Percentiles rank a stretch among this genome's conserved stretches.
phyloP scores from a whole-genome alignment of 2,113 vertebrate species.

The Excalfactoria chinensis region DNA sequence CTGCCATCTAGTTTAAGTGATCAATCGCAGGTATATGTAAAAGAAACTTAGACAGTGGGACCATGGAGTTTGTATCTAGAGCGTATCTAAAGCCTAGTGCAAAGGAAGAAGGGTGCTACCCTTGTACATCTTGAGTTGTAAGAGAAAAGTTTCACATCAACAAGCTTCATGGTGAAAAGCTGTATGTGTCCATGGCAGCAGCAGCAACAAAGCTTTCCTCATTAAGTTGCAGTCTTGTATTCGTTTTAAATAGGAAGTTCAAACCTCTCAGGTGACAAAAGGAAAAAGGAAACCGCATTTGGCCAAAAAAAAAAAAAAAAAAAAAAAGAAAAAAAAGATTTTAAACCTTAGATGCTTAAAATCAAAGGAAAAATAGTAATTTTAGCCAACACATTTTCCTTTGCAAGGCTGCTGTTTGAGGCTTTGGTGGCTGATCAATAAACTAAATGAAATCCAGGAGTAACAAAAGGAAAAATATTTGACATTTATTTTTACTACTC shows the following conservation, averaged over 20 bases:
- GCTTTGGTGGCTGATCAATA: not conserved
- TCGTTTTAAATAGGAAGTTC: not conserved
- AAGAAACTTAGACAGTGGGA: not conserved
- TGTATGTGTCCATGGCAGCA: not conserved
- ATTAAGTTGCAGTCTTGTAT: not conserved
- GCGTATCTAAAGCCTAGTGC: not conserved
- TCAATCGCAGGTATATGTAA: not conserved
- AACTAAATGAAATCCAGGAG: not conserved
- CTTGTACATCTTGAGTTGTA: not conserved
- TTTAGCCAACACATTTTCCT: not conserved
- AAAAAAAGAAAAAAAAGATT: not conserved
- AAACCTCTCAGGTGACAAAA: not conserved
- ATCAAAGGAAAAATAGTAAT: not conserved
- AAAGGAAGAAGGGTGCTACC: not conserved
- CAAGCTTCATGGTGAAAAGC: not conserved
- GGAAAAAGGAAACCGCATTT: not conserved
- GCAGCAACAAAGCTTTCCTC: not conserved
- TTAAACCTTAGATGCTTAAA: not conserved
- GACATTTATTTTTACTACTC: not conserved
- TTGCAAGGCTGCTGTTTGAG: not conserved
- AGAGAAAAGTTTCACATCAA: not conserved
- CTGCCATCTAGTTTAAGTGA: not conserved
- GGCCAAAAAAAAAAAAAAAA: not conserved
- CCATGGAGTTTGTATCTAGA: not conserved
- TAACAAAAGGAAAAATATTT: slow-evolving; percentile 4